Percentiles rank a stretch among this genome's conserved stretches.
phyloP scores from a whole-genome alignment of 2,113 vertebrate species.

The Alligator sinensis region DNA sequence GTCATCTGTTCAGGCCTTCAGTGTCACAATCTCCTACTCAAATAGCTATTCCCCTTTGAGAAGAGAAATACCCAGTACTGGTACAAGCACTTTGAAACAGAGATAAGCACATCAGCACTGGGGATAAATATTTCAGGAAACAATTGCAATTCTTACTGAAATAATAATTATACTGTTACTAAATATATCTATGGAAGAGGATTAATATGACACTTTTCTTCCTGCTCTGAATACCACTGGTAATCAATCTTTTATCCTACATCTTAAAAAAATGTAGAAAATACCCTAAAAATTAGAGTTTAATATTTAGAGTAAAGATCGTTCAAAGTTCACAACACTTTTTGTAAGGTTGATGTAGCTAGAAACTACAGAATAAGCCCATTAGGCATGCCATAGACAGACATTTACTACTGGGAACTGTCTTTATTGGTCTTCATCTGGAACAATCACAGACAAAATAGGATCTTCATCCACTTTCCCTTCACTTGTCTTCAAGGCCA shows the following conservation, averaged over 20 bases:
- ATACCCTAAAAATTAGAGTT: background rate
- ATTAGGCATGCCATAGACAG: background rate
- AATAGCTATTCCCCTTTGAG: background rate
- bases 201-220: background rate
- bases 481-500: constrained; percentile 36
- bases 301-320: background rate
- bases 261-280: background rate
- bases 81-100: background rate
- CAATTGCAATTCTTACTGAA: background rate
- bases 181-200: background rate
- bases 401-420: background rate
- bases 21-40: background rate
- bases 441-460: background rate
- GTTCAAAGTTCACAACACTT: background rate
- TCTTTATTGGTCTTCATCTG: background rate
- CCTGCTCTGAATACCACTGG: background rate
- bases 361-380: background rate
- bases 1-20: too few species aligned
- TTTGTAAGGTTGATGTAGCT: background rate
- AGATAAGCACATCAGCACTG: background rate
- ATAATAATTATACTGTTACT: background rate
- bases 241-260: background rate
- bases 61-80: background rate
- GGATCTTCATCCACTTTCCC: constrained; percentile 6
- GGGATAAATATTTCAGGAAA: background rate